Base-by-base conservation (phyloP, 1,140 invertebrate species). In the Geopemphigus sp. region DNA sequence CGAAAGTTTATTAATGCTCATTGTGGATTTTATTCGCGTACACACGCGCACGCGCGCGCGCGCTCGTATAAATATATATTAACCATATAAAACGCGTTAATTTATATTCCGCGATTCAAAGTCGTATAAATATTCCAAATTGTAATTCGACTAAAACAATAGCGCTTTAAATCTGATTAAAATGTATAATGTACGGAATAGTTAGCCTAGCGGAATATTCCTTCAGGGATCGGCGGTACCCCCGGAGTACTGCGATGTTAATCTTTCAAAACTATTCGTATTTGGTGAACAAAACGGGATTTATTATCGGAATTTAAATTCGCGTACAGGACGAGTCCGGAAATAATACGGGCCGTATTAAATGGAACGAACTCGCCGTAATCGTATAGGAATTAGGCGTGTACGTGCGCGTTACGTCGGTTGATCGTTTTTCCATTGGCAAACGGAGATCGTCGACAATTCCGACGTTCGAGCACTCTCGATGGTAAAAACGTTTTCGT, bases 131-230 rank as follows among this genome's bases (percentile, higher is more conserved):
- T 68, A 50, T 68, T 68, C 22, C 39, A 50, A 68, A 68, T 68
- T 50, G 64, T 68, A 68, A 53, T 70, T 70, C 19, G 53, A 70
- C 45, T 53, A 19, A 53, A 70, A 70, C 39, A 70, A 54, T 53
- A 54, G 47, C 8, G 8, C 47, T 54, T 72, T 29, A 72, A 72
- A 72, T 72, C 68, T 72, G 47, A 72, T 53, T 72, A 72, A 72
- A 72, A 72, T 72, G 24, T 72, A 72, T 54, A 72, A 72, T 72
- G 15, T 29, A 72, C 54, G 68, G 68, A 54, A 72, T 72, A 72
- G 47, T 54, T 54, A 29, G 15, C 10, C 12, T 15, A 26, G 50
- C 8, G 68, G 4, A 29, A 72, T 39, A 39, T 72, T 72, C 47
- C n/a, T 45, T 72, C 17, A 54, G 17, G 63, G 19, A 66, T 39